Conservation (phyloP, 2,888 invertebrate species). For the Mesorhabditis belari region DNA sequence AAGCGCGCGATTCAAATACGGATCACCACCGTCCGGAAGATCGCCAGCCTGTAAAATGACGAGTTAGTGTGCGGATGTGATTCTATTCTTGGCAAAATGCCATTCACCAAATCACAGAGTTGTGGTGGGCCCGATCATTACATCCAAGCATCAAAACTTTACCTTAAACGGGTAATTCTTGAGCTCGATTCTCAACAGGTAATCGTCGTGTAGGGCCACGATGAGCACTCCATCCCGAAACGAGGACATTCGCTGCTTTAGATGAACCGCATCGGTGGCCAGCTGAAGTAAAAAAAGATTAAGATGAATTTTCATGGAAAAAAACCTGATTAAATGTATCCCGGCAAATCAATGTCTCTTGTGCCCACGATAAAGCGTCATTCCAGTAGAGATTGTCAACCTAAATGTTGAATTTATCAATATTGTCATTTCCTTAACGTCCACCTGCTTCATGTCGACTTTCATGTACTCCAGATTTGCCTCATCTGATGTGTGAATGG, state of each 20-base stretch:
- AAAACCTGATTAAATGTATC: slow-evolving; percentile 39
- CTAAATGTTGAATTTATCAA: neutral
- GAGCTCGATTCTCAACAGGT: slow-evolving; percentile 37
- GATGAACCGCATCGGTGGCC: slow-evolving; percentile 30
- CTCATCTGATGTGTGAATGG: slow-evolving; percentile 11
- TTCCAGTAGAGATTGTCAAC: slow-evolving; percentile 32
- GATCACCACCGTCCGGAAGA: slow-evolving; percentile 22
- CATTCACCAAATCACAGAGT: neutral
- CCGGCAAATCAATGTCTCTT: slow-evolving; percentile 41
- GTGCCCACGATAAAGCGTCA: slow-evolving; percentile 46
- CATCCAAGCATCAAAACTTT: neutral
- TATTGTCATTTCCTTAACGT: slow-evolving; percentile 5
- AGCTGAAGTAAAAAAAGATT: slow-evolving; percentile 35
- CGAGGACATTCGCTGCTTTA: slow-evolving; percentile 22
- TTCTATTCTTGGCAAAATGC: neutral
- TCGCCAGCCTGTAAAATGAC: slow-evolving; percentile 17
- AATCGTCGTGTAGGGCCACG: slow-evolving; percentile 37
- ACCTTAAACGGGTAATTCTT: slow-evolving; percentile 37
- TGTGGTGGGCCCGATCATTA: neutral
- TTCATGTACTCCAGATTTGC: slow-evolving; percentile 13
- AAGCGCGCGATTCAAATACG: slow-evolving; percentile 29
- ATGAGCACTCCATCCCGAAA: slow-evolving; percentile 40
- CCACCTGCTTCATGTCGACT: slow-evolving; percentile 19
- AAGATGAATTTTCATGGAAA: neutral
- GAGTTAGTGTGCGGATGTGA: neutral